phyloP scores from a whole-genome alignment of 2,888 invertebrate species.

The Platerodrilus igneus region DNA sequence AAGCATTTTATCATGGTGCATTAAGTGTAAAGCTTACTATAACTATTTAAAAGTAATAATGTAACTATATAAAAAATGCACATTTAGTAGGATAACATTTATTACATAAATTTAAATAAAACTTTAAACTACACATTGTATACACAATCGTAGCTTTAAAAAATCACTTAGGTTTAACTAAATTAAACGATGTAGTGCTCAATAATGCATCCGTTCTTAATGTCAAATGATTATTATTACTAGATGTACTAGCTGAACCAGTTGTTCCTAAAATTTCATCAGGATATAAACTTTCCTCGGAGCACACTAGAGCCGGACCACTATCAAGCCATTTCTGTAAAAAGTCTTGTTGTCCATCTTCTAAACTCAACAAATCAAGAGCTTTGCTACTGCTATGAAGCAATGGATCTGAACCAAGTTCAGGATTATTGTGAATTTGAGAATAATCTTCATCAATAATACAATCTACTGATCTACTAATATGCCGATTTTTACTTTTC shows the following conservation, averaged over 20 bases:
- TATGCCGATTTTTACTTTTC: conserved; percentile 26
- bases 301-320: conserved; percentile 35
- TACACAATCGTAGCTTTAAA: no score
- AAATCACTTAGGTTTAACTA: conserved; percentile 45
- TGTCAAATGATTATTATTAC: conserved; percentile 31
- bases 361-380: conserved; percentile 9
- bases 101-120: no score
- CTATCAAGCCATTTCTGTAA: conserved; percentile 39
- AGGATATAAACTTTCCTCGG: conserved; percentile 37
- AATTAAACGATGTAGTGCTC: conserved; percentile 45
- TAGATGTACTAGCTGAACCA: conserved; percentile 17
- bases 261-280: conserved; percentile 33
- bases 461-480: conserved; percentile 39
- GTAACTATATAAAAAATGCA: no score
- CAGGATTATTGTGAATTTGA: conserved; percentile 26
- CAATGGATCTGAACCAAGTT: conserved; percentile 37
- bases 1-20: no score
- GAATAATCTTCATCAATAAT: conserved; percentile 32
- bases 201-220: conserved; percentile 44
- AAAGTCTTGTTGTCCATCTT: conserved; percentile 33
- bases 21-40: no score
- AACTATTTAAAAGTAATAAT: no score
- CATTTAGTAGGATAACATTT: no score
- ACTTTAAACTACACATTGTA: no score
- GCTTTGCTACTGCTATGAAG: no score